Evolutionary conservation across 2,113 vertebrate species (phyloP).

Genomic region (Ursus arctos): DNA sequence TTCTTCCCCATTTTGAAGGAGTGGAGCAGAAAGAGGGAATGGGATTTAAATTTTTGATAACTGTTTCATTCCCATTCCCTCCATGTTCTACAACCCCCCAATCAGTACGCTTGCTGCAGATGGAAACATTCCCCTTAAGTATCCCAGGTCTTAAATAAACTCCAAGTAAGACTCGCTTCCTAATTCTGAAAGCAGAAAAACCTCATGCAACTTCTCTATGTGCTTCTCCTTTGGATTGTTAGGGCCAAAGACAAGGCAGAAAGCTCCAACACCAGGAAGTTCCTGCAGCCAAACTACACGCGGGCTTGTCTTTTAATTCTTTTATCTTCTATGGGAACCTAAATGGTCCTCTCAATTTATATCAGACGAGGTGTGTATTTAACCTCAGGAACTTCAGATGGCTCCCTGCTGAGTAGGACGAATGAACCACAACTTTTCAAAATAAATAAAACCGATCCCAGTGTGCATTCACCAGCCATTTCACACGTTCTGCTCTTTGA

Average conservation of each 20-base stretch:
- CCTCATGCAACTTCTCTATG: not conserved
- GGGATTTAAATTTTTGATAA: not conserved
- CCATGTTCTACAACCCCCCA: not conserved
- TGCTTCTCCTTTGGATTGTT: not conserved
- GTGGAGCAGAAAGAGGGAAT: not conserved
- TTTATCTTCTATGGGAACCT: not conserved
- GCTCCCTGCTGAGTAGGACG: not conserved
- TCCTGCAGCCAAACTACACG: accelerated
- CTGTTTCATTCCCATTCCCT: not conserved
- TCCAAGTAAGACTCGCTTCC: not conserved
- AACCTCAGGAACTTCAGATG: not conserved
- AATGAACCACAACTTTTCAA: not conserved
- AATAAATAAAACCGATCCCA: not conserved
- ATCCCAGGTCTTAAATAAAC: not conserved
- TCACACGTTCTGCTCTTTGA: not conserved
- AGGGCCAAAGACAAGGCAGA: not conserved
- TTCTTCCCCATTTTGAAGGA: not conserved
- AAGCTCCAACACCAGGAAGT: not conserved
- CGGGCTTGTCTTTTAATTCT: not conserved
- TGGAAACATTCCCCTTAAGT: not conserved
- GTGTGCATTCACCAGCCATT: not conserved
- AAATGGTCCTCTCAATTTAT: not conserved
- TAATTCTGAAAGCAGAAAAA: not conserved
- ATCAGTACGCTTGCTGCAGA: too few species aligned
- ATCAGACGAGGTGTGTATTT: not conserved